These are phyloP conservation scores for Merodon equestris DNA, from an alignment of 2,888 invertebrate genomes.

Conservation along the genomic window DNA sequence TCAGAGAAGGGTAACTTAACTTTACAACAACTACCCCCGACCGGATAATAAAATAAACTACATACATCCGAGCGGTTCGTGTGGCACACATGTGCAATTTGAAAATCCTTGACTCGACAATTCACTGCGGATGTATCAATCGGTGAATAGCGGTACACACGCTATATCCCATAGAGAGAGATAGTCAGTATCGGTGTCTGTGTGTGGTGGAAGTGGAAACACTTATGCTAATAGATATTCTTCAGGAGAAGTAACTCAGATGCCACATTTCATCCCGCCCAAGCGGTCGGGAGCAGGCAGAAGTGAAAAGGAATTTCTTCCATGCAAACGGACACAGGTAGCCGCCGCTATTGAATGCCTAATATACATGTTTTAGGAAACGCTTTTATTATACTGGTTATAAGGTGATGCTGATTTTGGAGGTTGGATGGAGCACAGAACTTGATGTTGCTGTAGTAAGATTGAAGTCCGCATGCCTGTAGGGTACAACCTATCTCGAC, in stretches of 20 bases:
- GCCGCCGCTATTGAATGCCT: slow-evolving; percentile 46
- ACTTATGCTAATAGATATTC: slow-evolving; percentile 69
- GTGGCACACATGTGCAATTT: slow-evolving; percentile 68
- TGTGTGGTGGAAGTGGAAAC: slow-evolving; percentile 44
- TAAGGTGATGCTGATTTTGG: no score
- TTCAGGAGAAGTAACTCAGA: slow-evolving; percentile 57
- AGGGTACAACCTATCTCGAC: no score
- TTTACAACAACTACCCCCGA: slow-evolving; percentile 63
- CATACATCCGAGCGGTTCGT: slow-evolving; percentile 65
- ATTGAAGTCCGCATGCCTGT: no score
- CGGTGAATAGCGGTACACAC: slow-evolving; percentile 24
- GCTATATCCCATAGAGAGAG: slow-evolving; percentile 31
- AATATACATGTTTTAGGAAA: slow-evolving; percentile 63
- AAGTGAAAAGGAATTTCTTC: slow-evolving; percentile 35
- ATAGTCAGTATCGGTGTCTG: neutral
- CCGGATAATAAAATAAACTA: slow-evolving; percentile 68
- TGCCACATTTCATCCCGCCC: slow-evolving; percentile 54
- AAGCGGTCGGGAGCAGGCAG: slow-evolving; percentile 19
- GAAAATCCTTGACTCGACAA: slow-evolving; percentile 66
- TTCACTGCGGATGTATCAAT: slow-evolving; percentile 60
- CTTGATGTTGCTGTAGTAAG: no score
- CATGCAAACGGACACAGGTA: slow-evolving; percentile 51
- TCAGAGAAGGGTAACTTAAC: slow-evolving; percentile 49
- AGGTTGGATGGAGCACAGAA: no score
- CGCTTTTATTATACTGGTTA: slow-evolving; percentile 48